These are phyloP conservation scores for Rhyzopertha dominica DNA, from an alignment of 1,140 invertebrate species.

Conservation along the genomic window DNA sequence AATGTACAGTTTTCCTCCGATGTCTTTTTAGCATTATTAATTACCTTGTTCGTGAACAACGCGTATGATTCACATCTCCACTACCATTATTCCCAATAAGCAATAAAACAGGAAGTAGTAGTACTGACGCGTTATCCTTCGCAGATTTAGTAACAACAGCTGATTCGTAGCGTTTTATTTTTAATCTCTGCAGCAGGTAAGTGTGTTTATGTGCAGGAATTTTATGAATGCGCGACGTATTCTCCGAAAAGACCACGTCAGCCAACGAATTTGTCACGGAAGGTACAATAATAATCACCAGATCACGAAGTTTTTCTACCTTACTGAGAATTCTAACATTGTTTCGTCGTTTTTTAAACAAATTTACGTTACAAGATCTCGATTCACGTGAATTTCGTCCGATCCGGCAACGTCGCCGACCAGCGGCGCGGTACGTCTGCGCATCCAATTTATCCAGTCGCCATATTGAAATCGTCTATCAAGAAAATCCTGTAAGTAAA, in stretches of 20 bases:
- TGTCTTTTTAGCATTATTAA: too few species aligned
- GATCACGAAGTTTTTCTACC: background rate
- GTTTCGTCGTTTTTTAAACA: background rate
- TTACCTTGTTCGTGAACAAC: too few species aligned
- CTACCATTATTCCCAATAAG: too few species aligned
- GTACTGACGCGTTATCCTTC: too few species aligned
- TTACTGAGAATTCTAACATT: background rate
- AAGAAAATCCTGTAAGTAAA: conserved; percentile 33
- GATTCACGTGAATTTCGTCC: background rate
- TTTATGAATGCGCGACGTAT: too few species aligned
- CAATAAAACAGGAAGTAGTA: too few species aligned
- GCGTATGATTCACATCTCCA: too few species aligned
- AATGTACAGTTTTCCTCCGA: too few species aligned
- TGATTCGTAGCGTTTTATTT: too few species aligned
- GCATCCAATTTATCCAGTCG: conserved; percentile 18
- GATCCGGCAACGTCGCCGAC: background rate
- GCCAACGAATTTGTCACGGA: background rate
- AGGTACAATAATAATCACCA: background rate
- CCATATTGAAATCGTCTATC: conserved; percentile 33
- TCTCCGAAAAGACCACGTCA: background rate
- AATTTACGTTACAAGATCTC: background rate
- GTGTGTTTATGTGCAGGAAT: too few species aligned
- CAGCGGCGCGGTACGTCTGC: conserved; percentile 17
- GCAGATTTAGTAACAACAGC: too few species aligned
- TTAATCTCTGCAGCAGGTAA: too few species aligned